Base-by-base conservation (phyloP, 2,888 invertebrate genomes). In the Drosophila multiciliata region DNA sequence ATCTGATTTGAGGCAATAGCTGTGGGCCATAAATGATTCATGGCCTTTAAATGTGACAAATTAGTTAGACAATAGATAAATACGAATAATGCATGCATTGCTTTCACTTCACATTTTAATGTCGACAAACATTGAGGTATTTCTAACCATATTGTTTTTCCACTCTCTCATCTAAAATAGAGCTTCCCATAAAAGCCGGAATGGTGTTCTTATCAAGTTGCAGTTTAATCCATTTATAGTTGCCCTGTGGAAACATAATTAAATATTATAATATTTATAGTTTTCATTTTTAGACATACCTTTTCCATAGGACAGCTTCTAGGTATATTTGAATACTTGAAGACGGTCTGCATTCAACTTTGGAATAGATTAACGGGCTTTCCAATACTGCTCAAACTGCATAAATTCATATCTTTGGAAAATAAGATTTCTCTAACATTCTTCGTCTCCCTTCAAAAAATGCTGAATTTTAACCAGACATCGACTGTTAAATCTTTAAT, bases 21-120 rank as follows among this genome's bases (percentile, higher is more conserved):
- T 55, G 33, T 35, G 62, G 64, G 66, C 59, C 42, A 72, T 89
- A 61, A 89, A 75, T 75, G 69, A 87, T 89, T 83, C 71, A 90
- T 86, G 66, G 49, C 54, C 36, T 66, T 88, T 66, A 62, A 69
- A 66, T 74, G 70, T 58, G 52, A 61, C 66, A 62, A 71, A 78
- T 78, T 66, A 60, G 65, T 0, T 54, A 23, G 42, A 26, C 50
- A 29, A 59, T 48, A 50, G 32, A 32, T 36, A 26, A 35, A 33
- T 5, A 32, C 17, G 8, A 3, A 29, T n/a, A n/a, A 9, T 11
- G 11, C 26, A 29, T 12, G 40, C 35, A 20, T 54, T 17, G 40
- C 20, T 9, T 57, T 67, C 38, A 65, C 48, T 62, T 64, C 61
- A 69, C 61, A 69, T 68, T 73, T 66, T 52, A 35, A 73, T 61